These are phyloP conservation scores for Eclectus roratus DNA, from an alignment of 2,113 vertebrate genomes.

Conservation along the genomic window DNA sequence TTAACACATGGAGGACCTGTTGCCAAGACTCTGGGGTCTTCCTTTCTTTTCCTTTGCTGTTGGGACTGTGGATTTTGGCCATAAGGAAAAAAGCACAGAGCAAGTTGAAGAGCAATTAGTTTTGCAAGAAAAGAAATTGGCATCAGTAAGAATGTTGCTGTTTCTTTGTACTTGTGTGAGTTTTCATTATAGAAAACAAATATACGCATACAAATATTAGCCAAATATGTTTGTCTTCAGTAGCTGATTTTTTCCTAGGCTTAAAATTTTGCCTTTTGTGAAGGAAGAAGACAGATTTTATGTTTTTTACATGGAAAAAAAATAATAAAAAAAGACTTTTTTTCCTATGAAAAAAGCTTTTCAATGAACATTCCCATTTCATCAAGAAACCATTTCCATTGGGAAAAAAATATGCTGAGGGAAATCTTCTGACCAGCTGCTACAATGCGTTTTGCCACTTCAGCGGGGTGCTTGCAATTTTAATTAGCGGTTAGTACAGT, in stretches of 20 bases:
- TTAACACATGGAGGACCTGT: not conserved
- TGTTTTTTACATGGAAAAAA: not conserved
- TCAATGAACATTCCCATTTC: not conserved
- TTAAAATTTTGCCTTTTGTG: not conserved
- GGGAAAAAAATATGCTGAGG: not conserved
- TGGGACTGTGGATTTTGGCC: not conserved
- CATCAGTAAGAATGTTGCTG: not conserved
- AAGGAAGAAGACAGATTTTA: not conserved
- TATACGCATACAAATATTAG: not conserved
- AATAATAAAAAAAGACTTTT: fast-evolving
- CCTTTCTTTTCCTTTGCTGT: not conserved
- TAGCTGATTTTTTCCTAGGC: not conserved
- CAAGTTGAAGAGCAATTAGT: not conserved
- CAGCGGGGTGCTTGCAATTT: not conserved
- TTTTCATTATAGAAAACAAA: not conserved
- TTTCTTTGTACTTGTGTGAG: not conserved
- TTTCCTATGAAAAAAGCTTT: not conserved
- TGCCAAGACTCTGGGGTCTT: not conserved
- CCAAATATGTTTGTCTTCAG: not conserved
- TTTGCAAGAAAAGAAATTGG: not conserved
- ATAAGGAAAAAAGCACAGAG: not conserved
- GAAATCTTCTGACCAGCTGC: not conserved
- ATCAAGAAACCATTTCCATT: not conserved
- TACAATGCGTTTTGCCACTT: not conserved
- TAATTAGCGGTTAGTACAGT: not conserved